Base-by-base conservation (phyloP, 2,113 vertebrate species). In the Otocyon megalotis region DNA sequence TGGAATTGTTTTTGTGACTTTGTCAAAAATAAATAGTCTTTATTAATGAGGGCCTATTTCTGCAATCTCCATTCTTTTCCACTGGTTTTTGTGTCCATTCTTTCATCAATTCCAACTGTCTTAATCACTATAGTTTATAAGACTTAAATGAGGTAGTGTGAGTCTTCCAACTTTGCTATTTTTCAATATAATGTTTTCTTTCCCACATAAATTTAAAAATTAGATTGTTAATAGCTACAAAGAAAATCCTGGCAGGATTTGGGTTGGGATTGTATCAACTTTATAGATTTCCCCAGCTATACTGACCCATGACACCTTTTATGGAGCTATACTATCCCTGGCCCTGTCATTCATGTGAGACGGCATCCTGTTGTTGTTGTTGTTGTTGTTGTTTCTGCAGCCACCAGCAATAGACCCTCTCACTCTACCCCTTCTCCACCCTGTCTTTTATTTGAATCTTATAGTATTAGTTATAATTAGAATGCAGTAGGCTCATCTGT, bases 351-450 rank as follows among this genome's bases (percentile, higher is more conserved):
- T 84, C 20, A 26, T 2, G 9, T 8, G 11, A 54, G 48, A 63
- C 37, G 30, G 35, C 20, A 37, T 13, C 12, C 10, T 32, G 6
- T 43, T 43, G 43, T 7, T 43, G 43, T 43, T 43, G 37, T 43
- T 43, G 43, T 43, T n/a, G 14, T 79, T 71, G 37, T 35, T 62
- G 12, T 54, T n/a, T 79, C 19, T 12, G 65, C 5, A 67, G 12
- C 14, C 20, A 63, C 12, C n/a, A 76, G 2, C 4, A n/a, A 24
- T 1, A 48, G 3, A 1, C 20, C 11, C 22, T 8, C 11, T 63
- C 16, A 3, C 5, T n/a, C 12, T 26, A 22, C 17, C 1, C 15
- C 3, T 53, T 81, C 15, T 4, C 17, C 3, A 11, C 22, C 11
- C 35, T 14, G 24, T 9, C 1, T 94, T 77, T 6, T 4, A 22